phyloP scores from a whole-genome alignment of 2,113 vertebrate genomes.

The Salvelinus alpinus region DNA sequence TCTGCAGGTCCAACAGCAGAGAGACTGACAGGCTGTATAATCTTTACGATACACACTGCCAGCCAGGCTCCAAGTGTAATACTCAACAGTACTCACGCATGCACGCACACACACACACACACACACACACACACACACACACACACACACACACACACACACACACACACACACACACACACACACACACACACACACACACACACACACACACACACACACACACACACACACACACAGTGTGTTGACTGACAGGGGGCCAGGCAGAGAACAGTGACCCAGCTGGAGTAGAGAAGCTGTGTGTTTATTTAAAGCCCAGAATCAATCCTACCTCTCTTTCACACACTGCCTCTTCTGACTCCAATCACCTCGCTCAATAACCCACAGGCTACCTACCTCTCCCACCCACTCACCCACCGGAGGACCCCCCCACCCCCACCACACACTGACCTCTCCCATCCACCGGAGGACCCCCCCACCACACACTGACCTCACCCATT shows the following conservation, averaged over 20 bases:
- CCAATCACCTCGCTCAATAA: neutral
- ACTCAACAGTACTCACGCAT: neutral
- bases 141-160: neutral
- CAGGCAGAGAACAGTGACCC: conserved; percentile 49
- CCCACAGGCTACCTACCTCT: neutral
- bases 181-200: neutral
- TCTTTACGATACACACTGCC: too few species aligned
- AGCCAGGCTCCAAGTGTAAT: neutral
- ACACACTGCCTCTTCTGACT: neutral
- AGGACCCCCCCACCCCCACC: too few species aligned
- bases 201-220: neutral
- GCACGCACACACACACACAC: neutral
- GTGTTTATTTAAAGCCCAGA: conserved; percentile 73
- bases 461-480: too few species aligned
- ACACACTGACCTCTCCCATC: too few species aligned
- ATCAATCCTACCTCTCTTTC: conserved; percentile 57
- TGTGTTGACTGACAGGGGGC: conserved; percentile 47
- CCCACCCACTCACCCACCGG: too few species aligned
- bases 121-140: neutral
- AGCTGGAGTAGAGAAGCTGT: conserved; percentile 64
- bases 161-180: neutral
- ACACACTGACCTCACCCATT: neutral
- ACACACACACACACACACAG: neutral
- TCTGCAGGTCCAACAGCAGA: too few species aligned
- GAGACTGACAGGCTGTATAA: too few species aligned